Conservation (phyloP, 2,888 invertebrate species). For the Shargacucullia verbasci region DNA sequence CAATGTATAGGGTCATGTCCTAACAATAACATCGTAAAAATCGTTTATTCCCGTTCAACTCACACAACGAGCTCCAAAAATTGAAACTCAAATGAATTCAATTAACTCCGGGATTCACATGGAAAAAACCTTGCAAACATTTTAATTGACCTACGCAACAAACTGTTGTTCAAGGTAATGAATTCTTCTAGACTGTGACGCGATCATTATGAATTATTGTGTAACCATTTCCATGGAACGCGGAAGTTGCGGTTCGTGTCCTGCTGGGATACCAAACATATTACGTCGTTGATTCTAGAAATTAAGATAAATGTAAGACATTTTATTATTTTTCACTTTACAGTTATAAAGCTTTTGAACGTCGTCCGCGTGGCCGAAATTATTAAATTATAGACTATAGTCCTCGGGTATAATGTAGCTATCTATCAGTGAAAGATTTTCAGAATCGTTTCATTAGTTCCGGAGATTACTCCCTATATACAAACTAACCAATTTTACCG, state of each 20-base stretch:
- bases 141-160: constrained; percentile 22
- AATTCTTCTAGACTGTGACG: constrained; percentile 23
- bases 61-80: not conserved
- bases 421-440: no score
- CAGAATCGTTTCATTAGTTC: no score
- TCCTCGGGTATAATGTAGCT: no score
- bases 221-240: constrained; percentile 24
- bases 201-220: constrained; percentile 27
- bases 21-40: no score
- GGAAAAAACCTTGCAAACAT: constrained; percentile 4
- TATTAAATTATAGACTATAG: no score
- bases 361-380: no score
- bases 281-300: not conserved
- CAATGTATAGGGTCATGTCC: no score
- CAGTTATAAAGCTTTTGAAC: no score
- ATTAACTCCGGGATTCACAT: constrained; percentile 7
- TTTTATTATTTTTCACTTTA: no score
- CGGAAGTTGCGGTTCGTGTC: constrained; percentile 1
- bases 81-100: not conserved
- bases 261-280: not conserved
- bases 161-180: constrained; percentile 24
- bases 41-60: no score
- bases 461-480: no score
- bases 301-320: not conserved
- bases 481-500: no score